These are phyloP conservation scores for Steatornis caripensis DNA, from an alignment of 2,113 vertebrate genomes.

Conservation along the genomic window DNA sequence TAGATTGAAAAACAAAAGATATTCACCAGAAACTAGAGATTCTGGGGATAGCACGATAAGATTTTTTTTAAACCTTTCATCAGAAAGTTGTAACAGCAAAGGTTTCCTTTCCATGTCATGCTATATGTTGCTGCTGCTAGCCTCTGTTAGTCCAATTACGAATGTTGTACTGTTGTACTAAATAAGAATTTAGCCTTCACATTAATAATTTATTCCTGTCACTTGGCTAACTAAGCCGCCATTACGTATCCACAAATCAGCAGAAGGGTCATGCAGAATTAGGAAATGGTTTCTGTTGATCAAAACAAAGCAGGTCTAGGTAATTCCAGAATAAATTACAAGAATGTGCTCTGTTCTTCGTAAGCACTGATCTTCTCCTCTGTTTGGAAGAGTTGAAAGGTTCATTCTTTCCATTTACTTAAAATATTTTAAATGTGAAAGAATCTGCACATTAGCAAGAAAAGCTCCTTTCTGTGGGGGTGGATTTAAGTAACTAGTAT, in stretches of 20 bases:
- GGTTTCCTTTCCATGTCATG: neutral
- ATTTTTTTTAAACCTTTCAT: neutral
- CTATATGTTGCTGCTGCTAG: neutral
- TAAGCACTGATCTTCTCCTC: neutral
- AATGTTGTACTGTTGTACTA: neutral
- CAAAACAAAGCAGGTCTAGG: constrained; percentile 3
- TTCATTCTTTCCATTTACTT: neutral
- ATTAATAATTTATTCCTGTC: constrained; percentile 42
- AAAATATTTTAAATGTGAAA: neutral
- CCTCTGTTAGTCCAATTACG: neutral
- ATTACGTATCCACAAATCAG: neutral
- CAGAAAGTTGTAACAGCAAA: neutral
- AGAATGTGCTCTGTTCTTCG: neutral
- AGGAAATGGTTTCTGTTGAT: constrained; percentile 39
- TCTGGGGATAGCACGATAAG: rapidly evolving
- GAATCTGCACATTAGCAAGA: neutral
- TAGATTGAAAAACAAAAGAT: neutral
- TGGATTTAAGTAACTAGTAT: neutral
- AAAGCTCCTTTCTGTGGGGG: neutral
- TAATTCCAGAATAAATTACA: neutral
- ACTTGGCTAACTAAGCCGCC: neutral
- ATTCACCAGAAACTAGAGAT: neutral
- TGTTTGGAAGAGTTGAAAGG: neutral
- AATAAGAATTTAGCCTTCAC: constrained; percentile 1
- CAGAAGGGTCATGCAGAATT: constrained; percentile 8